Percentiles rank a stretch among this genome's conserved stretches.
These are phyloP conservation scores for Phyllotreta striolata DNA, from an alignment of 2,888 invertebrate species.

Conservation along the genomic window DNA sequence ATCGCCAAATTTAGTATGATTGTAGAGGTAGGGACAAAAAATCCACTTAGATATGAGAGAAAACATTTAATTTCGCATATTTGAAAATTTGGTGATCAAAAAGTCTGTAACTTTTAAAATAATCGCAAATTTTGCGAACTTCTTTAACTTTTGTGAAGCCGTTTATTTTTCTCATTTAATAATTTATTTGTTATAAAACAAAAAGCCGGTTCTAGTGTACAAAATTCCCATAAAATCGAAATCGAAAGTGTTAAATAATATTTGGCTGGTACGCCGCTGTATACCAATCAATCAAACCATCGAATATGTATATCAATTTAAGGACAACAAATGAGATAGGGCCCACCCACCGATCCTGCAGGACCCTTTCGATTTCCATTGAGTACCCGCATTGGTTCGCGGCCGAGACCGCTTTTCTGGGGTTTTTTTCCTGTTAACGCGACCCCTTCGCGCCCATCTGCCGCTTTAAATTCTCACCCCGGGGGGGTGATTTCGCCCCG, in stretches of 20 bases:
- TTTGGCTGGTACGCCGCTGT: constrained; percentile 31
- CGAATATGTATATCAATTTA: constrained; percentile 50
- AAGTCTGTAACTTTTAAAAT: no score
- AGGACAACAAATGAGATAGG: constrained; percentile 37
- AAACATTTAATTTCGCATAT: no score
- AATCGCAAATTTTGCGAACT: no score
- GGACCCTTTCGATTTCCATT: constrained; percentile 24
- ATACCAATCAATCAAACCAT: constrained; percentile 46
- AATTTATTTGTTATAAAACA: no score
- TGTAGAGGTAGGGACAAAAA: no score
- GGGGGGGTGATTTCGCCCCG: not conserved
- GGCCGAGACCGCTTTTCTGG: constrained; percentile 22
- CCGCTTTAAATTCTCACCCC: constrained; percentile 16
- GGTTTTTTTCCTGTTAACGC: constrained; percentile 15
- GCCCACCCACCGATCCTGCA: constrained; percentile 46
- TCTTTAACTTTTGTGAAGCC: no score
- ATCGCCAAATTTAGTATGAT: no score
- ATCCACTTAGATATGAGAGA: no score
- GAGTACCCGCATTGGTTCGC: constrained; percentile 40
- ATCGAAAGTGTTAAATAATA: not conserved
- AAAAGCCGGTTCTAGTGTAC: no score
- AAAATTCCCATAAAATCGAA: no score
- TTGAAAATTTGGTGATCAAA: no score
- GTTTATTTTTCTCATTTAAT: no score
- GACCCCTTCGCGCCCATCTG: constrained; percentile 26